Conservation (phyloP, 2,113 vertebrate species). For the Gopherus flavomarginatus region DNA sequence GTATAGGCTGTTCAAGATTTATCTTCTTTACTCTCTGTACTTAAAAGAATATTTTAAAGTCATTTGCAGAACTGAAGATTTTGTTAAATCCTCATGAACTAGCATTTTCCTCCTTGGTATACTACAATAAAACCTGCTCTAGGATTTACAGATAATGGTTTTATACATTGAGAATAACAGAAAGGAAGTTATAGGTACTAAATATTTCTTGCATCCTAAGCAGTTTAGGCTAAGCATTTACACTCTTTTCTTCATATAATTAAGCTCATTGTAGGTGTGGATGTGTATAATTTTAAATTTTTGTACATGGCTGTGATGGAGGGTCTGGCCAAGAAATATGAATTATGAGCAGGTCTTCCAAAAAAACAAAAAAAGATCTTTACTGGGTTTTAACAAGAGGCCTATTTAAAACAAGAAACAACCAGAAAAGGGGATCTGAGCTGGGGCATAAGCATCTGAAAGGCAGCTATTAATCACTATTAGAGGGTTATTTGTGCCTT, state of each 20-base stretch:
- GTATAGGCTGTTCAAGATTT: background rate
- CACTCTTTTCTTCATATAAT: background rate
- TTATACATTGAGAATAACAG: constrained; percentile 1
- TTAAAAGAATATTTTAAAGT: constrained; percentile 35
- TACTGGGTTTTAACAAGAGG: background rate
- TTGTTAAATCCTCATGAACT: constrained; percentile 32
- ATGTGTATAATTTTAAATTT: background rate
- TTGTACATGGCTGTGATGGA: background rate
- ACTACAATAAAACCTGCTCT: constrained; percentile 30
- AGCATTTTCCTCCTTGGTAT: constrained; percentile 8
- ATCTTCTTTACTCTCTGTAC: background rate
- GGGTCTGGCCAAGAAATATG: background rate
- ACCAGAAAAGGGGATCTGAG: background rate
- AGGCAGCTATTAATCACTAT: background rate
- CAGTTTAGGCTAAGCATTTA: background rate
- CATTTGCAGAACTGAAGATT: constrained; percentile 36
- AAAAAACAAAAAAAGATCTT: background rate
- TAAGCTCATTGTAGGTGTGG: background rate
- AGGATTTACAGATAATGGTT: background rate
- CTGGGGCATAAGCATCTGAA: background rate
- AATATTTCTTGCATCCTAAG: background rate
- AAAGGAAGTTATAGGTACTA: constrained; percentile 21
- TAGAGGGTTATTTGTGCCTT: background rate
- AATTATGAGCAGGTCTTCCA: background rate
- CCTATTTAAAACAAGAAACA: no score